Evolutionary conservation across 2,113 vertebrate genomes (phyloP), one percentile per base, ranked within the genome.

Genomic region (Bubo bubo): DNA sequence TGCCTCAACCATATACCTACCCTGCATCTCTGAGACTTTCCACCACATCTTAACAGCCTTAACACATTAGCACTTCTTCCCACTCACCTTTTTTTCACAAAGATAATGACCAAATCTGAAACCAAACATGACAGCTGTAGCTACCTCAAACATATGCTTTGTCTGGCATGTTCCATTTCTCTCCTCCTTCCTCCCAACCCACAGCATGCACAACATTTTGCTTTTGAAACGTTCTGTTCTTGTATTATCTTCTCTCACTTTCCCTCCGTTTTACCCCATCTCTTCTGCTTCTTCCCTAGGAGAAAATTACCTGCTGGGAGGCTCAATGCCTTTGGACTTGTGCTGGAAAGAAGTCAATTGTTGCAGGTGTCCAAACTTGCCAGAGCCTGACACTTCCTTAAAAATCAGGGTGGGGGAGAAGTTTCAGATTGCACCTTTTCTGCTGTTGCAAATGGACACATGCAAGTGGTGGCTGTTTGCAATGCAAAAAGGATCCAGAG

Each of bases 291-390:
- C 52, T 92, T 93, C 28, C 41, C 34, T 72, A 41, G 34, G 47
- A 95, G 68, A 72, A 74, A 89, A 88, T 50, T 8, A 68, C 17
- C 81, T 77, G 37, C 60, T 86, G 68, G 16, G 71, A 95, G 89
- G 14, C 37, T 45, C 13, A 47, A 56, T 27, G 27, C 80, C 34
- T 86, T 77, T 84, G 75, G 67, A 49, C 27, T 94, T 58, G 19
- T 39, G 35, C 84, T 94, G 90, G 90, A 96, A 95, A 79, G 7
- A 67, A 96, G 43, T 64, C 84, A 91, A 60, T 50, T 75, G 32
- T 64, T 94, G 83, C 89, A 96, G 94, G 79, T 93, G 75, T 88
- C 71, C 85, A 66, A 82, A 90, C 39, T 85, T 86, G 62, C 62
- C 90, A 86, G 72, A 91, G 84, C 17, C 52, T 74, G 37, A 74